Percentiles rank a stretch among this genome's conserved stretches.
phyloP scores from a whole-genome alignment of 2,888 invertebrate genomes.

The Drosophila lacicola region DNA sequence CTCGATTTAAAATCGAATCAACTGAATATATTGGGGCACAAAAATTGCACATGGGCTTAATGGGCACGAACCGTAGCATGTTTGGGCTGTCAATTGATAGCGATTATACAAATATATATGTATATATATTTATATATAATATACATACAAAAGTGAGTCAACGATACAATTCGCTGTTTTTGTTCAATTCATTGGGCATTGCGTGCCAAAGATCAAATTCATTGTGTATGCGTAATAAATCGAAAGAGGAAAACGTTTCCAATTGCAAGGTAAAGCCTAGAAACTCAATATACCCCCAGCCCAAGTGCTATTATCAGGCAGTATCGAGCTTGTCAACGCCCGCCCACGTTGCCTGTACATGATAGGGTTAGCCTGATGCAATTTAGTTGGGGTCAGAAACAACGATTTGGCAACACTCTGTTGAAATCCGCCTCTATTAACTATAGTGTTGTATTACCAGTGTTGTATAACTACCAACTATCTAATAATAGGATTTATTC shows the following conservation, averaged over 20 bases:
- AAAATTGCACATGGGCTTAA: slow-evolving; percentile 35
- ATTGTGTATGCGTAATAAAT: slow-evolving; percentile 63
- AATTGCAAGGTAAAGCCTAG: slow-evolving; percentile 50
- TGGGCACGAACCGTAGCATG: slow-evolving; percentile 28
- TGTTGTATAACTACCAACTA: slow-evolving; percentile 2
- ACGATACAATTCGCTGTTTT: slow-evolving; percentile 39
- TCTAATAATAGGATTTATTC: not conserved
- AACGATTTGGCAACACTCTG: slow-evolving; percentile 1
- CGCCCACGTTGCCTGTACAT: not conserved
- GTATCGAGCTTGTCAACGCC: not conserved
- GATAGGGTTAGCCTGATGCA: not conserved
- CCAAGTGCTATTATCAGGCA: slow-evolving; percentile 15
- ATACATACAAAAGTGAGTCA: slow-evolving; percentile 55
- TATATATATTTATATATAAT: not conserved
- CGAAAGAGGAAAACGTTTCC: slow-evolving; percentile 35
- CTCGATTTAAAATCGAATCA: slow-evolving; percentile 52
- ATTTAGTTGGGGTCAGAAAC: not conserved
- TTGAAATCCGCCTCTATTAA: not conserved
- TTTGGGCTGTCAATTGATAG: slow-evolving; percentile 28
- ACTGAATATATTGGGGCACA: slow-evolving; percentile 35
- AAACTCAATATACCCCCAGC: slow-evolving; percentile 12
- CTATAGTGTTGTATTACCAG: not conserved
- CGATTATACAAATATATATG: slow-evolving; percentile 19
- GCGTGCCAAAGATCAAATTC: slow-evolving; percentile 83
- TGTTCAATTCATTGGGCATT: slow-evolving; percentile 54